Conservation (phyloP, 2,113 vertebrate species). For the Serinus canaria region DNA sequence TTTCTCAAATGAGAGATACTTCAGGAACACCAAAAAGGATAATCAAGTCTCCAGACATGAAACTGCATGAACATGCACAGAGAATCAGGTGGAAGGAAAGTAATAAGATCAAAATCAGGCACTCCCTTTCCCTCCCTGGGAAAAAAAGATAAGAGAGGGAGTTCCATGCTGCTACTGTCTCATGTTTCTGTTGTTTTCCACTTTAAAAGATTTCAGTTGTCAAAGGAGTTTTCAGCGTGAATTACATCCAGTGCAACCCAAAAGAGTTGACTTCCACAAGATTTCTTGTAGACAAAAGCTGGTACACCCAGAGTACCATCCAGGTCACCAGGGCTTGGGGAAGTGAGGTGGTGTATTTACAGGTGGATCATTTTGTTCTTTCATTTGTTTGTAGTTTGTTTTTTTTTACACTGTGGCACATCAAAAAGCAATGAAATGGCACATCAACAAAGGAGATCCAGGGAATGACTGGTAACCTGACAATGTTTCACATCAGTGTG, state of each 20-base stretch:
- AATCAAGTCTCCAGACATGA: constrained; percentile 35
- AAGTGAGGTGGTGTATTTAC: neutral
- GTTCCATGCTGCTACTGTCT: neutral
- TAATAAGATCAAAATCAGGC: constrained; percentile 36
- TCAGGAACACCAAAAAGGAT: neutral
- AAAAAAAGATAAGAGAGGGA: constrained; percentile 2
- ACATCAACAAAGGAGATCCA: neutral
- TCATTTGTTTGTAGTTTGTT: neutral
- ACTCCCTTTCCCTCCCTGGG: constrained; percentile 16
- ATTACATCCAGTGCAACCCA: neutral
- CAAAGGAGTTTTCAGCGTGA: neutral
- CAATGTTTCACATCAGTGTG: neutral
- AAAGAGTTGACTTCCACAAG: neutral
- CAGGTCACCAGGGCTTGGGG: rapidly evolving
- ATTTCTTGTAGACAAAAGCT: neutral
- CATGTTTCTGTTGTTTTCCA: neutral
- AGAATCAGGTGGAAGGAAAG: constrained; percentile 22
- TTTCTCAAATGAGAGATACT: constrained; percentile 1
- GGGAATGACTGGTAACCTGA: neutral
- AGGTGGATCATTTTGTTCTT: neutral
- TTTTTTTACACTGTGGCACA: neutral
- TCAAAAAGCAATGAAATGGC: neutral
- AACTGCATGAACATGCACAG: neutral
- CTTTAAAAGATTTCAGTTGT: neutral
- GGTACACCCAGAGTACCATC: rapidly evolving